Conservation (phyloP, 2,113 vertebrate genomes). For the Chionis minor region DNA sequence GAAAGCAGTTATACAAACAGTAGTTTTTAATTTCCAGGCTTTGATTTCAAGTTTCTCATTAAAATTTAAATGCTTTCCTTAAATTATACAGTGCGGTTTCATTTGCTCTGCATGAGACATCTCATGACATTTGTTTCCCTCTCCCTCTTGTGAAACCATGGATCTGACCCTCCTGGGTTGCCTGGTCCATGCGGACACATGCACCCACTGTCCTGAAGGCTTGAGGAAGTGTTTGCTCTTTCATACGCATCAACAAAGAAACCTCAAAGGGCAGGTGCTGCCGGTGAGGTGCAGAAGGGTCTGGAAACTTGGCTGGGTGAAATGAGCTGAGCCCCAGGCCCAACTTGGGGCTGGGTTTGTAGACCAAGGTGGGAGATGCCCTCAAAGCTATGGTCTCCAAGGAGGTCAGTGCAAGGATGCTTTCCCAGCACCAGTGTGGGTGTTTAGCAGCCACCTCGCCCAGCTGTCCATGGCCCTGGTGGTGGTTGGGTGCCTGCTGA, state of each 20-base stretch:
- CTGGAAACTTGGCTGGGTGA: neutral
- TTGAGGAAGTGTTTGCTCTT: neutral
- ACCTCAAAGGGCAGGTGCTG: neutral
- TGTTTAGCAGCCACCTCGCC: accelerated
- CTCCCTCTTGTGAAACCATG: accelerated
- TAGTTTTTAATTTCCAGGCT: constrained; percentile 10
- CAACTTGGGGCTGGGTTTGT: neutral
- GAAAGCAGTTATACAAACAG: constrained; percentile 1
- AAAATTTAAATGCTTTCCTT: neutral
- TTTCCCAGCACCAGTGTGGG: neutral
- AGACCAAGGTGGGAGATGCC: neutral
- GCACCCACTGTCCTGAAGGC: accelerated
- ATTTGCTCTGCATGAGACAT: neutral
- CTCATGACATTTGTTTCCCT: neutral
- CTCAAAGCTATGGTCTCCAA: neutral
- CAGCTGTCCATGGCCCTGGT: neutral
- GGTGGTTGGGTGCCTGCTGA: accelerated
- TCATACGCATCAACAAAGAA: neutral
- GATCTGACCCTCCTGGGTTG: neutral
- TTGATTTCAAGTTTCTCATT: neutral
- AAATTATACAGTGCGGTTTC: neutral
- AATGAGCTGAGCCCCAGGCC: neutral
- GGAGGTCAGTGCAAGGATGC: too few species aligned
- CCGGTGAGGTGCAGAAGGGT: neutral
- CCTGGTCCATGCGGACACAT: accelerated